phyloP scores from a whole-genome alignment of 2,113 vertebrate species.

The Dromaius novaehollandiae region DNA sequence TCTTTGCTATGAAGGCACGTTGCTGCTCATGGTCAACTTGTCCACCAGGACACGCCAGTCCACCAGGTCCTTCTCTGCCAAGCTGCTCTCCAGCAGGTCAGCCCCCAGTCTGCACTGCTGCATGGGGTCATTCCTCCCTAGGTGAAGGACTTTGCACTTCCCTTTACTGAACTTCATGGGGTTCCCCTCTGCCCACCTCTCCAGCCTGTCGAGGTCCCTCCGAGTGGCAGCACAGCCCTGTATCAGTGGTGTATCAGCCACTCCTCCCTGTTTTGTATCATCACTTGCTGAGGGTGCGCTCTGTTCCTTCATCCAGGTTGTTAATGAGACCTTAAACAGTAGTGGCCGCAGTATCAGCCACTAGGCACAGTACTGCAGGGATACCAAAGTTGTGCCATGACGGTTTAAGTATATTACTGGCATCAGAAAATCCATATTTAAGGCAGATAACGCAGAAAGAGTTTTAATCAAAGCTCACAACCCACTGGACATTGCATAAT shows the following conservation, averaged over 20 bases:
- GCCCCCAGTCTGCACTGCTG: no score
- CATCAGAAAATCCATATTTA: background rate
- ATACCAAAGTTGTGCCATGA: background rate
- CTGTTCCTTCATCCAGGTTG: background rate
- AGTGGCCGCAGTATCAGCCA: background rate
- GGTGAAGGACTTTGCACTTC: background rate
- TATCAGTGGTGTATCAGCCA: background rate
- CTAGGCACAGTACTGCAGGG: background rate
- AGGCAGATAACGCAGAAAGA: background rate
- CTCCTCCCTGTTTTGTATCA: background rate
- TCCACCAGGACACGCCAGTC: background rate
- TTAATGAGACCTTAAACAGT: background rate
- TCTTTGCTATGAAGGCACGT: background rate
- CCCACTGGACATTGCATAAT: background rate
- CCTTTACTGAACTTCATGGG: background rate
- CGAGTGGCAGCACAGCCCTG: background rate
- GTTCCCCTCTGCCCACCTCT: background rate
- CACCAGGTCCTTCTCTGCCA: background rate
- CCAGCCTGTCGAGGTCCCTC: background rate
- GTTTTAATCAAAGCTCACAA: background rate
- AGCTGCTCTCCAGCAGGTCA: background rate
- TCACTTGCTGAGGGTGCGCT: background rate
- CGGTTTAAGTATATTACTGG: background rate
- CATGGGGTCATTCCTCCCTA: background rate
- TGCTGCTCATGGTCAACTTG: background rate